A percentile compares a stretch with the other conserved stretches of the same genome.
These are phyloP conservation scores for Ormyrus labotus DNA, from an alignment of 2,888 invertebrate genomes.

Conservation along the genomic window DNA sequence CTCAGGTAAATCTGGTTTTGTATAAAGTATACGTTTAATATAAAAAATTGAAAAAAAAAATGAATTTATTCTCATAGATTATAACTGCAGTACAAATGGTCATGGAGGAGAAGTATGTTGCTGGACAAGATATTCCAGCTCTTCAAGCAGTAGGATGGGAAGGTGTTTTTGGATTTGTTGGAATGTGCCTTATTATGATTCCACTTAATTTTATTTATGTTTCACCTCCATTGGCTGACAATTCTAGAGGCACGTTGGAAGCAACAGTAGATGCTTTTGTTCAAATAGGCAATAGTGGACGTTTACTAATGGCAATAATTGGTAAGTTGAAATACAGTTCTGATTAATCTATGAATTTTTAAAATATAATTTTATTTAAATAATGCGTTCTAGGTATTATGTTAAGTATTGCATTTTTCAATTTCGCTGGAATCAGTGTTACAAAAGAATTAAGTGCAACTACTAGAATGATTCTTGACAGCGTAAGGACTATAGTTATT, in stretches of 20 bases:
- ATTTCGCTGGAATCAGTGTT: constrained; percentile 93
- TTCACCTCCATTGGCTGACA: constrained; percentile 85
- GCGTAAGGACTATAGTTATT: constrained; percentile 91
- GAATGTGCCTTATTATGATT: constrained; percentile 81
- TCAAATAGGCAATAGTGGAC: constrained; percentile 84
- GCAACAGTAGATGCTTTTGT: constrained; percentile 90
- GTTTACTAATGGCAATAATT: constrained; percentile 81
- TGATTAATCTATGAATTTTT: background rate
- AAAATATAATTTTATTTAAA: background rate
- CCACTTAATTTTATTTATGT: constrained; percentile 90
- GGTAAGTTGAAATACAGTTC: constrained; percentile 74
- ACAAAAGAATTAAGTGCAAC: constrained; percentile 96
- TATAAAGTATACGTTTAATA: constrained; percentile 9
- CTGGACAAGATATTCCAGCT: constrained; percentile 90
- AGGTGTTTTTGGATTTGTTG: constrained; percentile 86
- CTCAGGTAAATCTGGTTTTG: constrained; percentile 76
- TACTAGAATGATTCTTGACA: constrained; percentile 92
- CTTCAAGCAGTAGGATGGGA: constrained; percentile 96
- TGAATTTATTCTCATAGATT: constrained; percentile 77
- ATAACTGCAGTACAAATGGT: constrained; percentile 95
- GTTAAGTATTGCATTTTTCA: constrained; percentile 94
- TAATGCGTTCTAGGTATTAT: constrained; percentile 81
- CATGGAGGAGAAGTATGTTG: constrained; percentile 93
- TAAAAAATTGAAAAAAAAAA: background rate
- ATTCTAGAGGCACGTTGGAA: constrained; percentile 86